Conservation (phyloP, 2,797 vertebrate genomes). For the Eremophila alpestris region DNA sequence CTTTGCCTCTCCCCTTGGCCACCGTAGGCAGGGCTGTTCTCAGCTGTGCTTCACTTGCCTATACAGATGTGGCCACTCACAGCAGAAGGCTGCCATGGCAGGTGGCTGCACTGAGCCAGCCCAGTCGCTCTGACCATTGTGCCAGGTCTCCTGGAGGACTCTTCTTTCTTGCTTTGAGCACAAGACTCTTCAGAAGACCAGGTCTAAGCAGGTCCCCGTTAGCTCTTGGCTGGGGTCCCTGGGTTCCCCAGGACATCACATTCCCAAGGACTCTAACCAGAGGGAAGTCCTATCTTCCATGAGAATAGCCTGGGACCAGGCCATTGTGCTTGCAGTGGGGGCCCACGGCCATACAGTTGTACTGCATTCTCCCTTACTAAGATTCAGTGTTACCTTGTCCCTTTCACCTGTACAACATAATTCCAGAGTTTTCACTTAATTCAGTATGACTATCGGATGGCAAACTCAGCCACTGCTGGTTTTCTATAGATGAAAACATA, state of each 20-base stretch:
- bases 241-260: background rate
- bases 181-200: background rate
- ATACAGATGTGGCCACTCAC: background rate
- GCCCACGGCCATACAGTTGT: background rate
- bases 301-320: background rate
- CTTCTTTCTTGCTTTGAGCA: background rate
- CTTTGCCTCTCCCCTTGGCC: background rate
- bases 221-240: background rate
- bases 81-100: background rate
- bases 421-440: background rate
- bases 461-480: background rate
- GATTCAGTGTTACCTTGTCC: background rate
- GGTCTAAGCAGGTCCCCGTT: background rate
- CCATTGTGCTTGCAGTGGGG: background rate
- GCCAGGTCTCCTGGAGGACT: background rate
- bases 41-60: background rate
- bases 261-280: background rate
- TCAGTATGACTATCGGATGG: rapidly evolving
- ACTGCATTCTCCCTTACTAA: background rate
- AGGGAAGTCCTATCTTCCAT: background rate
- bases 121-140: rapidly evolving
- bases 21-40: rapidly evolving
- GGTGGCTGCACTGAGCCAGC: background rate
- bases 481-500: background rate
- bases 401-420: background rate